Base-by-base conservation (phyloP, 2,888 invertebrate genomes). In the Cataglyphis rosenhaueri region DNA sequence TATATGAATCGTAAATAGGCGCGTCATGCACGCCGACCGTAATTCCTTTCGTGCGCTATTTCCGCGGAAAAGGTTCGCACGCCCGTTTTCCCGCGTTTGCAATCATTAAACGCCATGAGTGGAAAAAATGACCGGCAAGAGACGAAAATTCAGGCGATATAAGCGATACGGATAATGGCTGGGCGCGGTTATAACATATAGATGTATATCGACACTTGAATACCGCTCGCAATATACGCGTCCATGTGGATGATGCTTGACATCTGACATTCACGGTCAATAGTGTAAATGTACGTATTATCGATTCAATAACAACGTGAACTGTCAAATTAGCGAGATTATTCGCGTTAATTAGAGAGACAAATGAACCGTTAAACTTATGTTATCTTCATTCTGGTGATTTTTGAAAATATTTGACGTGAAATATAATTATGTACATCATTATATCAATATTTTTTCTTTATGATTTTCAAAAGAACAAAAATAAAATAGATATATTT, bases 1-100 rank as follows among this genome's bases (percentile, higher is more conserved):
- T 88, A 89, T 90, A 88, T 82, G 89, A 90, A 89, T 90, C 90
- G 84, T 90, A 90, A 90, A 90, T 90, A 90, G 85, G 78, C 78
- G 68, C 78, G 88, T 84, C 84, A 75, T 85, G 82, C 84, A 32
- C 61, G 75, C 78, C 82, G 83, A 78, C 87, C 83, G 83, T 89
- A 89, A 88, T 88, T 86, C 79, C 74, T 76, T 65, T 61, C 62
- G 59, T 38, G 48, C 29, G 78, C 78, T 70, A 70, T 78, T 70
- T 79, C 78, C 78, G 78, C 44, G 35, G 41, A 70, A 70, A 79
- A 70, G 48, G 59, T 5, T 66, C n/a, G 65, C 68, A 78, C 71
- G 81, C 59, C 25, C 68, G 74, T 73, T 87, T 81, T 85, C 68
- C 68, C 86, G 70, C 66, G 70, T 18, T 71, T 18, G 55, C 68